Evolutionary conservation across 2,888 invertebrate genomes (phyloP).

Genomic region (Ariolimax columbianus): DNA sequence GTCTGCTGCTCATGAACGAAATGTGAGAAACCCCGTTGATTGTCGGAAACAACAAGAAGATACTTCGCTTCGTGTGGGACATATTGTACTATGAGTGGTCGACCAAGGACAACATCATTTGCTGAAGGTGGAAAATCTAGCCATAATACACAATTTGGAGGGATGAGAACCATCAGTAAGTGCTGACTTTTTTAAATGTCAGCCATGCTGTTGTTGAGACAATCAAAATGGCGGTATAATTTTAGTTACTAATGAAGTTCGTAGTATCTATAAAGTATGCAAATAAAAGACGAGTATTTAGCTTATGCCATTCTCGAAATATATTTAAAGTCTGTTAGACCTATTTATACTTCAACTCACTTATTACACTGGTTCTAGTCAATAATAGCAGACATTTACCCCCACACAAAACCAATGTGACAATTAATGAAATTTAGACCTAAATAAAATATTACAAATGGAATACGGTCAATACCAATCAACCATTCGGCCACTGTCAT

Average conservation of each 20-base stretch:
- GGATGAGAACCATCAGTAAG: constrained; percentile 75
- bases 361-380: no score
- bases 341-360: no score
- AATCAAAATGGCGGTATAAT: constrained; percentile 53
- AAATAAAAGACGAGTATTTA: not conserved
- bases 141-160: constrained; percentile 71
- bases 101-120: constrained; percentile 75
- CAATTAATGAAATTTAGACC: no score
- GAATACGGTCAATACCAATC: no score
- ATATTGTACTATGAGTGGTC: constrained; percentile 70
- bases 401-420: no score
- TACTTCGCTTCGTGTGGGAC: constrained; percentile 52
- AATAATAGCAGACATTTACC: no score
- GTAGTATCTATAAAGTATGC: no score
- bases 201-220: constrained; percentile 57
- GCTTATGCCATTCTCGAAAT: not conserved
- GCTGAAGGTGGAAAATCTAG: constrained; percentile 75
- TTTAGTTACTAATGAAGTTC: not conserved
- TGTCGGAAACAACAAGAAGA: constrained; percentile 41
- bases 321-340: not conserved
- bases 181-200: constrained; percentile 56
- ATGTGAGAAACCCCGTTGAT: constrained; percentile 56
- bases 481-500: no score
- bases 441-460: no score
- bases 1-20: constrained; percentile 49